These are phyloP conservation scores for Sinopyrophorus schimmeli DNA, from an alignment of 2,888 invertebrate species.

Conservation along the genomic window DNA sequence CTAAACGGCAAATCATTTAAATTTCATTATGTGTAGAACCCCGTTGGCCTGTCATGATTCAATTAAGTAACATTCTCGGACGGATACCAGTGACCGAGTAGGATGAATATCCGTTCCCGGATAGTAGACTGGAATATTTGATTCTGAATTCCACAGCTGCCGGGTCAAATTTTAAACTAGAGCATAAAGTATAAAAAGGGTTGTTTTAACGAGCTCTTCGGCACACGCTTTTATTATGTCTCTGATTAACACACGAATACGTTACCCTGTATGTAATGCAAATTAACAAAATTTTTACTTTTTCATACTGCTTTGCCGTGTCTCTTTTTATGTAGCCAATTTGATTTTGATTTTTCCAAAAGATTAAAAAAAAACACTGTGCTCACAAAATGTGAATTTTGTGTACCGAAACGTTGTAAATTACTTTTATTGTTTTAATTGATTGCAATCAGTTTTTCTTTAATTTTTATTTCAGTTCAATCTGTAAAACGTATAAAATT, in stretches of 20 bases:
- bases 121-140: constrained; percentile 35
- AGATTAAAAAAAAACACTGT: constrained; percentile 29
- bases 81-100: constrained; percentile 36
- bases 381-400: no score
- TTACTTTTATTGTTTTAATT: no score
- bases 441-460: no score
- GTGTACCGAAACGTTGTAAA: no score
- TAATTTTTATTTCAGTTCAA: no score
- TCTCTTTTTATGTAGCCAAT: constrained; percentile 24
- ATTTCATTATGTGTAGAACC: constrained; percentile 39
- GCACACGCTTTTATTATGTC: constrained; percentile 37
- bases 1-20: constrained; percentile 34
- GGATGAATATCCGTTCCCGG: constrained; percentile 31
- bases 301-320: constrained; percentile 9
- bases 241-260: constrained; percentile 42
- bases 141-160: constrained; percentile 34
- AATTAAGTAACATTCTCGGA: constrained; percentile 46
- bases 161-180: constrained; percentile 31
- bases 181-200: constrained; percentile 31
- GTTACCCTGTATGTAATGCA: constrained; percentile 37
- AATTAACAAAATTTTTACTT: constrained; percentile 33
- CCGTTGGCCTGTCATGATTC: constrained; percentile 43
- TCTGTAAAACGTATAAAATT: no score
- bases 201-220: constrained; percentile 41
- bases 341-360: constrained; percentile 17